Conservation (phyloP, 2,113 vertebrate genomes). For the Chelonoidis abingdonii region DNA sequence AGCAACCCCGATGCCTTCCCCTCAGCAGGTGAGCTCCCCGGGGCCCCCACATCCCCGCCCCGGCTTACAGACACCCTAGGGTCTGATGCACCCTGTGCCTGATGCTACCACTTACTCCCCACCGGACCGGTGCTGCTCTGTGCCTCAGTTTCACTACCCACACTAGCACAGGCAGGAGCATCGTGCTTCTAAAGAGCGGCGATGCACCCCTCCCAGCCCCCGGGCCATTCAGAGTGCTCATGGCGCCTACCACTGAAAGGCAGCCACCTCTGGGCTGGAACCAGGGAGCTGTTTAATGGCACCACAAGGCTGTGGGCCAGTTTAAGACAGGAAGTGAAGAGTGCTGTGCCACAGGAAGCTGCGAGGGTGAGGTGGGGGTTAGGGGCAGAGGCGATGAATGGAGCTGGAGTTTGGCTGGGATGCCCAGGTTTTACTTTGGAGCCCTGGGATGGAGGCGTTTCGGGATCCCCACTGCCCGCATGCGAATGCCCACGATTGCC, state of each 20-base stretch:
- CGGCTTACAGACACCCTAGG: not conserved
- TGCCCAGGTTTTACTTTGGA: not conserved
- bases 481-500: no score
- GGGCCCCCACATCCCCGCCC: not conserved
- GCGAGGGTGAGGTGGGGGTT: no score
- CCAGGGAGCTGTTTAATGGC: not conserved
- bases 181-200: not conserved
- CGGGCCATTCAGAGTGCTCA: not conserved
- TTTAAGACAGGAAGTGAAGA: not conserved
- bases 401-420: not conserved
- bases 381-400: not conserved
- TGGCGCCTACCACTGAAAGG: not conserved
- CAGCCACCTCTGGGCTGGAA: not conserved
- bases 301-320: no score
- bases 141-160: not conserved
- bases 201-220: not conserved
- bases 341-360: no score
- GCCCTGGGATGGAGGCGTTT: not conserved
- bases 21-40: slow-evolving; percentile 76
- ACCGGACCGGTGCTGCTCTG: not conserved
- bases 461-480: no score
- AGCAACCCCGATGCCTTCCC: slow-evolving; percentile 84
- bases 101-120: no score
- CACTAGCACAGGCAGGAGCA: no score
- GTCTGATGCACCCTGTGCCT: not conserved